Conservation (phyloP, 2,797 vertebrate species). For the Manis crassicaudata region DNA sequence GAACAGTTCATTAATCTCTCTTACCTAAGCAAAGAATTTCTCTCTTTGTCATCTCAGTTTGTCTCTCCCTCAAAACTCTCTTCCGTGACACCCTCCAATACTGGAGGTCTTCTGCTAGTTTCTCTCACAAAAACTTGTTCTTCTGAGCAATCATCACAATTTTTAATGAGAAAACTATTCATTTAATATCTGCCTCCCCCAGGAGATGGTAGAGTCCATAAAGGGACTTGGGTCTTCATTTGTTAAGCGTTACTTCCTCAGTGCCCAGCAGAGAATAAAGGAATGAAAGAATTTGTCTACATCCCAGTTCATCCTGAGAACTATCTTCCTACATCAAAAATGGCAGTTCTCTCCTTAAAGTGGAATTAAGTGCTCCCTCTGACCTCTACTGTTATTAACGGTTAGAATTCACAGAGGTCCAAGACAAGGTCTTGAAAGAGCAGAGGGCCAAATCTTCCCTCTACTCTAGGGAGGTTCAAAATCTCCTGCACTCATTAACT, state of each 20-base stretch:
- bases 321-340: background rate
- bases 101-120: background rate
- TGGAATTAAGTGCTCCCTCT: background rate
- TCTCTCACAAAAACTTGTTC: background rate
- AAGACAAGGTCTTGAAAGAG: background rate
- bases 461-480: background rate
- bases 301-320: background rate
- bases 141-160: background rate
- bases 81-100: background rate
- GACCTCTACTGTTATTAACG: fast-evolving
- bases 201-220: background rate
- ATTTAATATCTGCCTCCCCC: background rate
- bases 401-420: background rate
- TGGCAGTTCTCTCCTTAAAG: background rate
- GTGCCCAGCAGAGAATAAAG: background rate
- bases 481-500: background rate
- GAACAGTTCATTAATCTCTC: background rate
- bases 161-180: conserved; percentile 22
- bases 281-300: background rate
- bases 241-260: background rate
- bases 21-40: background rate
- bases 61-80: background rate
- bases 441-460: background rate
- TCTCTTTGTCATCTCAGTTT: background rate
- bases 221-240: background rate